Percentiles rank a stretch among this genome's conserved stretches.
Evolutionary conservation across 1,140 invertebrate species (phyloP).

Genomic region (Diorhabda elongata): DNA sequence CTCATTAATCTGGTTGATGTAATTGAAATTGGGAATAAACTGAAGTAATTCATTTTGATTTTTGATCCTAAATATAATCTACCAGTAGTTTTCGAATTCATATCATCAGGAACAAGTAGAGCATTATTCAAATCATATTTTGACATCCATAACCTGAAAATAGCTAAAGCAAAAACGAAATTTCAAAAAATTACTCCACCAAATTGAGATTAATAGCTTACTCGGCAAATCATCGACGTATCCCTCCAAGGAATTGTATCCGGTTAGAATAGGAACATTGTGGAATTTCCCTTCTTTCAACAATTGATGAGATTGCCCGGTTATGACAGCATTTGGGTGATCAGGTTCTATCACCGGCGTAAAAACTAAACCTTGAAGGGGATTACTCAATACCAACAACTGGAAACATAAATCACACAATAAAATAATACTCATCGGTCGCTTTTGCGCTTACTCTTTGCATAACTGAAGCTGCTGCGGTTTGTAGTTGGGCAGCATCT

Average conservation of each 20-base stretch:
- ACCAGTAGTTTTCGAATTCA: constrained; percentile 24
- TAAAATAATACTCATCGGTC: too few species aligned
- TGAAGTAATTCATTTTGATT: constrained; percentile 31
- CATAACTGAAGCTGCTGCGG: neutral
- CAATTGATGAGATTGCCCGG: constrained; percentile 29
- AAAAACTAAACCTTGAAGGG: constrained; percentile 25
- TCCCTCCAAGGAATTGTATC: constrained; percentile 36
- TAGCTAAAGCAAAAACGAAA: constrained; percentile 19
- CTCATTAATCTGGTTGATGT: constrained; percentile 20
- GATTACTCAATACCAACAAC: constrained; percentile 11
- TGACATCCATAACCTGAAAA: constrained; percentile 23
- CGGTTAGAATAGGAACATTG: constrained; percentile 36
- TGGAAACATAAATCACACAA: too few species aligned
- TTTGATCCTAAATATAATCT: constrained; percentile 17
- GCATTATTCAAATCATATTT: constrained; percentile 20
- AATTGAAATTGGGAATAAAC: constrained; percentile 21
- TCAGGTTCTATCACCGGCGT: constrained; percentile 33
- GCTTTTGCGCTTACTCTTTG: neutral
- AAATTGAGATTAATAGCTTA: constrained; percentile 4
- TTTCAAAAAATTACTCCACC: constrained; percentile 4
- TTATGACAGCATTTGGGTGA: constrained; percentile 30
- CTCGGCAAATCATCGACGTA: constrained; percentile 5
- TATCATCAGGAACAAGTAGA: constrained; percentile 26
- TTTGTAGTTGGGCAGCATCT: constrained; percentile 10
- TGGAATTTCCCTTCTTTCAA: constrained; percentile 30